These are phyloP conservation scores for Tauraco hartlaubi DNA, from an alignment of 2,797 vertebrate species.

Conservation along the genomic window DNA sequence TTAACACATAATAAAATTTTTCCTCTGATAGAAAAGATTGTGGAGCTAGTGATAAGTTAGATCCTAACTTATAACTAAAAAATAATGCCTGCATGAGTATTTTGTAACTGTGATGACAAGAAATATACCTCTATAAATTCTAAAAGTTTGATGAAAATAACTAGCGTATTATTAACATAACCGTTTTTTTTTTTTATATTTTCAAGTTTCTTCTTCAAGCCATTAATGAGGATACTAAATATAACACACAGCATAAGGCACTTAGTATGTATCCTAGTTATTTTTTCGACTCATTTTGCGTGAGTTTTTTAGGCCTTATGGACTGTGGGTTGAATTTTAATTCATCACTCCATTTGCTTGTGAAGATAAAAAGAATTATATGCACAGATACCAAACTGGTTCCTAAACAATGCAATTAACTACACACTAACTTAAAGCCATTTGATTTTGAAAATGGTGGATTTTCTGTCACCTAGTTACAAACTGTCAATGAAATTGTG, in stretches of 20 bases:
- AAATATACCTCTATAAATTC: background rate
- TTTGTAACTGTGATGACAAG: background rate
- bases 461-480: background rate
- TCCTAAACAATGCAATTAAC: background rate
- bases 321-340: background rate
- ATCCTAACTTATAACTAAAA: background rate
- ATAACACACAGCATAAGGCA: rapidly evolving
- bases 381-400: background rate
- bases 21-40: background rate
- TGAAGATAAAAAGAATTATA: background rate
- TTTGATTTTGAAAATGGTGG: background rate
- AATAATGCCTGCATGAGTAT: background rate
- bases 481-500: background rate
- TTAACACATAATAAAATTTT: background rate
- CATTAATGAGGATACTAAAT: background rate
- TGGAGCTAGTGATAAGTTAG: background rate
- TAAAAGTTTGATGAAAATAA: background rate
- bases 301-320: background rate
- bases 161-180: background rate
- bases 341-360: background rate
- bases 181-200: background rate
- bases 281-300: background rate
- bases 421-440: background rate
- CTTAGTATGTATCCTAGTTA: background rate
- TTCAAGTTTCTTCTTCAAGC: background rate